phyloP scores from a whole-genome alignment of 2,113 vertebrate genomes.

The Percopsis transmontana region DNA sequence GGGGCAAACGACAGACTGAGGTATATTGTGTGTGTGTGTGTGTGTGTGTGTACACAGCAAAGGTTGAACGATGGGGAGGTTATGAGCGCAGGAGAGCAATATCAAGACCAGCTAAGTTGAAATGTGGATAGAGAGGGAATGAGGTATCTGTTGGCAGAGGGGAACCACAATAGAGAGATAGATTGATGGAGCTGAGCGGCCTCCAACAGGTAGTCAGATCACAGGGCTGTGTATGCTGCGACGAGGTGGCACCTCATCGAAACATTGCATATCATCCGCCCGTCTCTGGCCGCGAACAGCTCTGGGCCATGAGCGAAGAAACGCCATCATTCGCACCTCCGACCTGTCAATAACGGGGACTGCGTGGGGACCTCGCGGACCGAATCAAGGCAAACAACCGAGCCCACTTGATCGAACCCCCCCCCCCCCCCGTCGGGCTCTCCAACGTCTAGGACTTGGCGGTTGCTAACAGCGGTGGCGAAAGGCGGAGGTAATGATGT shows the following conservation, averaged over 20 bases:
- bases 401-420: constrained; percentile 48
- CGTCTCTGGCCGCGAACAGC: constrained; percentile 29
- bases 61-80: constrained; percentile 65
- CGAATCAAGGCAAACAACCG: constrained; percentile 61
- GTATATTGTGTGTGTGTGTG: constrained; percentile 25
- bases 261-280: constrained; percentile 36
- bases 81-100: constrained; percentile 62
- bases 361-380: constrained; percentile 35
- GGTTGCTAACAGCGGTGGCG: constrained; percentile 56
- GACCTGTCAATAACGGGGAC: constrained; percentile 48
- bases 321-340: constrained; percentile 29
- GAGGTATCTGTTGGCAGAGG: constrained; percentile 9
- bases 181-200: neutral
- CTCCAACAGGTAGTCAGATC: constrained; percentile 48
- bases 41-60: constrained; percentile 14
- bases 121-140: constrained; percentile 13
- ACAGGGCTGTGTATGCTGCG: constrained; percentile 34
- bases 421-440: constrained; percentile 46
- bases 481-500: constrained; percentile 70
- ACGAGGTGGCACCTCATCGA: constrained; percentile 45
- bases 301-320: constrained; percentile 40
- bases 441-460: constrained; percentile 57
- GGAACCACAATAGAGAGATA: neutral
- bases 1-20: constrained; percentile 63
- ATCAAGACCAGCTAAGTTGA: constrained; percentile 29